Evolutionary conservation across 2,113 vertebrate genomes (phyloP), one percentile per base, ranked within the genome.

Genomic region (Ariopsis seemanni): DNA sequence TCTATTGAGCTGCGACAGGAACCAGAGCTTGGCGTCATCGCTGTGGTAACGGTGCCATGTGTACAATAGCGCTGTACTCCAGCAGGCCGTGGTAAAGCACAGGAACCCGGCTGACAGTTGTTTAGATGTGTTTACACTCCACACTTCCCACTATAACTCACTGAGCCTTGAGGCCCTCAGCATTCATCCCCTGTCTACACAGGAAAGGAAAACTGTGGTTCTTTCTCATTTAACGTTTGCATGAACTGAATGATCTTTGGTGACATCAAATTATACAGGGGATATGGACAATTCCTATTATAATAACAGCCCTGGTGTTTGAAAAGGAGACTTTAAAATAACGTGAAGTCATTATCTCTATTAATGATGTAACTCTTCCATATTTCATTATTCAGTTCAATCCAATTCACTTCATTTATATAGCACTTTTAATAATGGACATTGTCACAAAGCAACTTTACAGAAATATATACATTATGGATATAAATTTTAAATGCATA

Each of bases 111-210:
- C 84, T 88, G 89, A 90, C 89, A 88, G 84, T 82, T 88, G 89
- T 90, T 90, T 90, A 86, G 86, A 82, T 34, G 71, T 88, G 89
- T 90, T 90, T 90, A 88, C 86, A 78, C 79, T 83, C 62, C 42
- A 48, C 63, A 48, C 89, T 90, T 88, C 86, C 89, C 86, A 88
- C 84, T 90, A 87, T 90, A 86, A 90, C 52, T 87, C 89, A 90
- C 50, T n/a, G 71, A 80, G 52, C 86, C 52, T 12, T 58, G 77
- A 89, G 65, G 48, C 34, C 83, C 67, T 77, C 7, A 20, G 34
- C 4, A 58, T 74, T 72, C 65, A 87, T 53, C 17, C 58, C 14
- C 22, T 63, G 20, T n/a, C 67, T 60, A 1, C 18, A 22, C 55
- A 52, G 63, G n/a, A 82, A 27, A 82, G 52, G 48, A 82, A 72